A percentile compares a stretch with the other conserved stretches of the same genome.
Evolutionary conservation across 2,113 vertebrate species (phyloP).

Genomic region (Eptesicus fuscus): DNA sequence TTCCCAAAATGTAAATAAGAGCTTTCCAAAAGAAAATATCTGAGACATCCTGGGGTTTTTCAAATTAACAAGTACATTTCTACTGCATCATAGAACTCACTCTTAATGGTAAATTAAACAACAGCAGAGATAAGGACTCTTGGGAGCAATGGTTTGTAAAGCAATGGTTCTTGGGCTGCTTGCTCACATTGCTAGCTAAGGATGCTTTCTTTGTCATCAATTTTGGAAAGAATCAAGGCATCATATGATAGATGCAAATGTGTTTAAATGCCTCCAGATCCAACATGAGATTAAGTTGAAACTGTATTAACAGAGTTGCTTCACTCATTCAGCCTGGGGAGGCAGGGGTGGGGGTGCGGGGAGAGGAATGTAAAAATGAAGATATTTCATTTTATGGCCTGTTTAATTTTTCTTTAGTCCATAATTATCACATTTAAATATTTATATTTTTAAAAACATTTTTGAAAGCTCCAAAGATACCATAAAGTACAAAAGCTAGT

Average conservation of each 20-base stretch:
- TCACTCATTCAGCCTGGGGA: background rate
- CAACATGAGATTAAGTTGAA: background rate
- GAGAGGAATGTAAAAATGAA: background rate
- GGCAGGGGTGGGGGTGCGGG: no score
- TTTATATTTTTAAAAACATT: background rate
- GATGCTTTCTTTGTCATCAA: background rate
- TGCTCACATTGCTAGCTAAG: background rate
- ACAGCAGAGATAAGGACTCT: background rate
- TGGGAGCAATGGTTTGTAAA: background rate
- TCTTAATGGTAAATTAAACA: slow-evolving; percentile 43
- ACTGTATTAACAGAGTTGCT: background rate
- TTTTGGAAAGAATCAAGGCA: background rate
- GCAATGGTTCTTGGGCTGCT: background rate
- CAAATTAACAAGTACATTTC: slow-evolving; percentile 11
- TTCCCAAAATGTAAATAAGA: background rate
- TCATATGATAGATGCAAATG: background rate
- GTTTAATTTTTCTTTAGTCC: background rate
- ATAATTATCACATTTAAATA: background rate
- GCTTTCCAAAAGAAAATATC: background rate
- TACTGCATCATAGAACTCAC: background rate
- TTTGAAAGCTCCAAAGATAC: background rate
- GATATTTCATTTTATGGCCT: background rate
- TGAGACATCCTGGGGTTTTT: background rate
- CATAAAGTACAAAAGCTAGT: background rate
- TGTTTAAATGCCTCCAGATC: background rate